These are phyloP conservation scores for Eristalis arbustorum DNA, from an alignment of 2,888 invertebrate genomes.

Conservation along the genomic window DNA sequence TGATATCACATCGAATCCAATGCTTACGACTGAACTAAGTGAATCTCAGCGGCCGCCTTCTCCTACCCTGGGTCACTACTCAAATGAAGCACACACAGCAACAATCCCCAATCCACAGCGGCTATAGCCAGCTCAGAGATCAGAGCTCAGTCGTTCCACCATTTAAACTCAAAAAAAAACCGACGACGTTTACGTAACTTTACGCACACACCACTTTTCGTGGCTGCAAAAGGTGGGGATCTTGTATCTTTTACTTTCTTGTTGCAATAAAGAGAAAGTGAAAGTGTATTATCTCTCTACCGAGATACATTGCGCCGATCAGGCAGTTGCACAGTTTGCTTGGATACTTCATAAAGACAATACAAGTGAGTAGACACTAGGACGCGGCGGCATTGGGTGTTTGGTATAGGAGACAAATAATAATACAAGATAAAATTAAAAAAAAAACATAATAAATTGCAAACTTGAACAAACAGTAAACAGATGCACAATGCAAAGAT, in stretches of 20 bases:
- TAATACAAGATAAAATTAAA: no score
- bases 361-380: conserved; percentile 42
- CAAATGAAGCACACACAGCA: neutral
- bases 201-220: conserved; percentile 63
- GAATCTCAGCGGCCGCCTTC: conserved; percentile 40
- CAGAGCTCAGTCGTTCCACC: conserved; percentile 36
- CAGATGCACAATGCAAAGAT: conserved; percentile 53
- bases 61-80: conserved; percentile 38
- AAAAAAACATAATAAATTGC: conserved; percentile 6
- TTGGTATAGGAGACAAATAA: neutral
- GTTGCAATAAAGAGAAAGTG: conserved; percentile 70
- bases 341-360: conserved; percentile 64
- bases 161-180: conserved; percentile 30
- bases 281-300: conserved; percentile 69
- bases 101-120: neutral
- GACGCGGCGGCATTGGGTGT: conserved; percentile 28
- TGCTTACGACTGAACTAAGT: conserved; percentile 46
- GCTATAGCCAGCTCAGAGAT: conserved; percentile 10
- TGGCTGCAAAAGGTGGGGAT: conserved; percentile 64
- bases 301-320: conserved; percentile 69
- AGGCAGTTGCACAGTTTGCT: conserved; percentile 65
- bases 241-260: conserved; percentile 69
- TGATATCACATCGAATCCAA: conserved; percentile 41
- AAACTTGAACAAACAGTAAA: conserved; percentile 15
- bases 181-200: conserved; percentile 59